A percentile compares a stretch with the other conserved stretches of the same genome.
Conservation (phyloP, 2,113 vertebrate genomes). For the Manacus vitellinus region DNA sequence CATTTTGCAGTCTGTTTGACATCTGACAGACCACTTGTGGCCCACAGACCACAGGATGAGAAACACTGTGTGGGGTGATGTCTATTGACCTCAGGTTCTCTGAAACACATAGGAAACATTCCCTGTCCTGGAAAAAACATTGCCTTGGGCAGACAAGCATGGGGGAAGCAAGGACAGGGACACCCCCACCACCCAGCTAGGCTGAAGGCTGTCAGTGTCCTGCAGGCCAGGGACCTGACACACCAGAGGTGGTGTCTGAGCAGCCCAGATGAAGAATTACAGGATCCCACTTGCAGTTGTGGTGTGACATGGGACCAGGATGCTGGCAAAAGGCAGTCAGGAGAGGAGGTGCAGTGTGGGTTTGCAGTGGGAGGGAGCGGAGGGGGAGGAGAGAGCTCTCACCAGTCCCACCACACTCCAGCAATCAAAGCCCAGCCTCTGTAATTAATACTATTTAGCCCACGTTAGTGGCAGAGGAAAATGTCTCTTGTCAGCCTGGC, state of each 20-base stretch:
- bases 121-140: background rate
- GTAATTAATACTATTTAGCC: conserved; percentile 76
- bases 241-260: background rate
- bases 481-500: conserved; percentile 71
- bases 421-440: conserved; percentile 69
- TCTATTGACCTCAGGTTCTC: background rate
- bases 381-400: background rate
- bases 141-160: background rate
- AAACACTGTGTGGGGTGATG: background rate
- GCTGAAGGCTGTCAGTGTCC: background rate
- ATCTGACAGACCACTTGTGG: background rate
- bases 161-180: background rate
- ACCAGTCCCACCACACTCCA: conserved; percentile 58
- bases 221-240: background rate
- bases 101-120: background rate
- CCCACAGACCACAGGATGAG: background rate
- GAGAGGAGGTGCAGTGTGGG: background rate
- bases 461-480: conserved; percentile 68
- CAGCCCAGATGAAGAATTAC: background rate
- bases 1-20: background rate
- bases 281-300: background rate
- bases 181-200: background rate
- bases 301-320: background rate
- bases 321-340: background rate
- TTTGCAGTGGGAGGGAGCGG: background rate